These are phyloP conservation scores for Rhodinocichla rosea DNA, from an alignment of 2,113 vertebrate species.

Conservation along the genomic window DNA sequence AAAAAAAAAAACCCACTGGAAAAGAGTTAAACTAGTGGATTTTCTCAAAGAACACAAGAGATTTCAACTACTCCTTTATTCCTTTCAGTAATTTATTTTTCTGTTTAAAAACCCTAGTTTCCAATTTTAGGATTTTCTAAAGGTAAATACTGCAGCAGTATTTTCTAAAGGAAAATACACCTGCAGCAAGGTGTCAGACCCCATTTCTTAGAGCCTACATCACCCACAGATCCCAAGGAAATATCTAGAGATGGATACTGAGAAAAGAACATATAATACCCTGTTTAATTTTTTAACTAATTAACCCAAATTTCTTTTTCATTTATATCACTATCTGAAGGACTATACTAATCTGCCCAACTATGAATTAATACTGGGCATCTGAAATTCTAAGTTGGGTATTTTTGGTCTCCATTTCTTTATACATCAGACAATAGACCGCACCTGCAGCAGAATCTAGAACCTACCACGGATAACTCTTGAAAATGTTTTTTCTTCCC, in stretches of 20 bases:
- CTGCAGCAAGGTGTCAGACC: neutral
- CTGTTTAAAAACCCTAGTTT: neutral
- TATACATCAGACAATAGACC: neutral
- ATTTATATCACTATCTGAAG: neutral
- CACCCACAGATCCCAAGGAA: neutral
- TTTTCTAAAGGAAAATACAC: neutral
- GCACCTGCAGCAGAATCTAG: neutral
- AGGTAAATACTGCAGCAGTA: too few species aligned
- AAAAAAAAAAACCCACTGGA: neutral
- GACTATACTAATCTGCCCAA: neutral
- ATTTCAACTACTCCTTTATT: neutral
- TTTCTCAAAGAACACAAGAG: neutral
- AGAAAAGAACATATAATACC: neutral
- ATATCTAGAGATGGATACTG: fast-evolving
- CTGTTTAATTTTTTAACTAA: neutral
- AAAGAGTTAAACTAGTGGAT: neutral
- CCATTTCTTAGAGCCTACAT: neutral
- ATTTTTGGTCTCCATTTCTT: neutral
- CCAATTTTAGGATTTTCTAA: neutral
- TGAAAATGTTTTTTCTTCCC: conserved; percentile 80
- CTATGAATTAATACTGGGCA: neutral
- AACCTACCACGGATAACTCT: conserved; percentile 80
- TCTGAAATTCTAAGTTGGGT: neutral
- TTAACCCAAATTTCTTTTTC: neutral
- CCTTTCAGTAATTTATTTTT: neutral